A percentile compares a stretch with the other conserved stretches of the same genome.
phyloP scores from a whole-genome alignment of 2,113 vertebrate species.

The Heterotilapia buettikoferi region DNA sequence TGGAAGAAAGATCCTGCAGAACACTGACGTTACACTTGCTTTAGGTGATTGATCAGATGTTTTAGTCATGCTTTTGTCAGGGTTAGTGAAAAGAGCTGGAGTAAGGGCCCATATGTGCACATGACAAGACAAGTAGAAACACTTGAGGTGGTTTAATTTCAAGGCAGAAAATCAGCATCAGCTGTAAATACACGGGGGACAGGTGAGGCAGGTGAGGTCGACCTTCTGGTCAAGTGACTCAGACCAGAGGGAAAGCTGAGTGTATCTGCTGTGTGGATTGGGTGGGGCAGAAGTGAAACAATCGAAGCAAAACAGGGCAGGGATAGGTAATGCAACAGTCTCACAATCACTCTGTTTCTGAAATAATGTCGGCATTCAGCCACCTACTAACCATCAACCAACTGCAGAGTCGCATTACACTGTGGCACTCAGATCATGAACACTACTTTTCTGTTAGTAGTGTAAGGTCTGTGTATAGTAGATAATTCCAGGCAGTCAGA shows the following conservation, averaged over 20 bases:
- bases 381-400: background rate
- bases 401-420: background rate
- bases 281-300: background rate
- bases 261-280: background rate
- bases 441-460: background rate
- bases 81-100: background rate
- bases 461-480: background rate
- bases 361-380: background rate
- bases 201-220: background rate
- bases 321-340: background rate
- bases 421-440: background rate
- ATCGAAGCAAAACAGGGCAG: background rate
- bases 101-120: background rate
- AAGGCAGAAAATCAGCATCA: background rate
- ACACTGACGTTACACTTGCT: background rate
- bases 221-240: background rate
- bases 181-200: rapidly evolving
- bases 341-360: background rate
- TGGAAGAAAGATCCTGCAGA: background rate
- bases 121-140: background rate
- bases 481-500: background rate
- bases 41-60: background rate
- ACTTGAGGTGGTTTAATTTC: background rate
- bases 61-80: background rate
- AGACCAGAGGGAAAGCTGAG: background rate